Evolutionary conservation across 2,888 invertebrate species (phyloP).

Genomic region (Drosophila birchii): DNA sequence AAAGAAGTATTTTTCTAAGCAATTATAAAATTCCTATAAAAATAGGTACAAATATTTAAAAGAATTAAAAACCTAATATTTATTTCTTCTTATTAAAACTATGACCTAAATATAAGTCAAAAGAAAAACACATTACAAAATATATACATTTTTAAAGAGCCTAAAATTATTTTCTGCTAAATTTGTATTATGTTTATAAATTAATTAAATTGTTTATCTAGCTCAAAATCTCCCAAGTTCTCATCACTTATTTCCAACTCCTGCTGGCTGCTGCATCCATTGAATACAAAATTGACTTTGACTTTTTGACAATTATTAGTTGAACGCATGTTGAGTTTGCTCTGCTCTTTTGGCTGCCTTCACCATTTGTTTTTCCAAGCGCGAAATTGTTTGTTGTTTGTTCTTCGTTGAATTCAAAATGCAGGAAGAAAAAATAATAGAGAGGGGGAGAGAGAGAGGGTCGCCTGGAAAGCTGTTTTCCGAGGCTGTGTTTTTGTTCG

Average conservation of each 20-base stretch:
- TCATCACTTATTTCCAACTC: conserved; percentile 28
- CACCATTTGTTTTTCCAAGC: conserved; percentile 67
- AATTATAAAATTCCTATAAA: too few relatives aligned
- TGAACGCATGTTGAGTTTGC: conserved; percentile 74
- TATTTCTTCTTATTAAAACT: too few relatives aligned
- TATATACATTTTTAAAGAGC: too few relatives aligned
- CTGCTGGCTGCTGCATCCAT: conserved; percentile 44
- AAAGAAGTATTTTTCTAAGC: background rate
- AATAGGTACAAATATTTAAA: too few relatives aligned
- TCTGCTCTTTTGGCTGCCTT: conserved; percentile 51
- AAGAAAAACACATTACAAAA: too few relatives aligned
- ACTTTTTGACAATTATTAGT: conserved; percentile 83
- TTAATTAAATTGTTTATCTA: too few relatives aligned
- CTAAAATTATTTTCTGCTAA: too few relatives aligned
- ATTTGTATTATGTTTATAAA: too few relatives aligned
- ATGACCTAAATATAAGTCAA: too few relatives aligned
- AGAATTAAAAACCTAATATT: too few relatives aligned
- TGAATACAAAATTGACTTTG: conserved; percentile 72
- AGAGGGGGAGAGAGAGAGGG: background rate
- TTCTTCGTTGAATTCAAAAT: conserved; percentile 66
- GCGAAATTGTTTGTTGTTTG: conserved; percentile 81
- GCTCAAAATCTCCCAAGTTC: background rate
- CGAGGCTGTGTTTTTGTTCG: conserved; percentile 57
- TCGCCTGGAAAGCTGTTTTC: conserved; percentile 41
- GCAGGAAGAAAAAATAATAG: conserved; percentile 35